Evolutionary conservation across 2,888 invertebrate genomes (phyloP).

Genomic region (Plagodis pulveraria): DNA sequence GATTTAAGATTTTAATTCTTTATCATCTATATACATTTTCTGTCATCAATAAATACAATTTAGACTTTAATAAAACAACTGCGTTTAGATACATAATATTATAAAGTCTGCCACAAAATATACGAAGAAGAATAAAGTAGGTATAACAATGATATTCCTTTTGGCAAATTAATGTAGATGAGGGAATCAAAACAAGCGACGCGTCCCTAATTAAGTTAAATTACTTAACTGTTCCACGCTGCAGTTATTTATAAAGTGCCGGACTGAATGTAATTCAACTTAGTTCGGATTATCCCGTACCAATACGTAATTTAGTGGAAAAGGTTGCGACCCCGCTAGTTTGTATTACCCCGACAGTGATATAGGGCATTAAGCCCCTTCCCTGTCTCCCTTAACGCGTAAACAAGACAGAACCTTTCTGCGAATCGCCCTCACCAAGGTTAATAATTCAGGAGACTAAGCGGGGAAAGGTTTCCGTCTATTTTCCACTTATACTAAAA

Average conservation of each 20-base stretch:
- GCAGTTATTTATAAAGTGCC: slow-evolving; percentile 65
- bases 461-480: slow-evolving; percentile 67
- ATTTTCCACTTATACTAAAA: slow-evolving; percentile 74
- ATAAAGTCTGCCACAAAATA: too few relatives aligned
- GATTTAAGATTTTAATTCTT: too few relatives aligned
- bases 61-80: too few relatives aligned
- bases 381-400: slow-evolving; percentile 81
- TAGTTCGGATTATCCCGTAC: slow-evolving; percentile 78
- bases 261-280: slow-evolving; percentile 72
- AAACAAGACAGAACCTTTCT: slow-evolving; percentile 83
- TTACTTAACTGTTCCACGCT: slow-evolving; percentile 47
- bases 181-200: slow-evolving; percentile 27
- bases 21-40: too few relatives aligned
- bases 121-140: too few relatives aligned
- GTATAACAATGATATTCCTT: too few relatives aligned
- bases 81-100: too few relatives aligned
- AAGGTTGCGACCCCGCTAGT: slow-evolving; percentile 83
- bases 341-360: slow-evolving; percentile 83
- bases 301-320: slow-evolving; percentile 84
- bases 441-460: slow-evolving; percentile 83
- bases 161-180: slow-evolving; percentile 18
- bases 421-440: slow-evolving; percentile 77
- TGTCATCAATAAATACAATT: too few relatives aligned
- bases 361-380: slow-evolving; percentile 83
- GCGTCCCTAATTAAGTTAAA: slow-evolving; percentile 34